These are phyloP conservation scores for Diachrysia chrysitis DNA, from an alignment of 2,888 invertebrate genomes.

Conservation along the genomic window DNA sequence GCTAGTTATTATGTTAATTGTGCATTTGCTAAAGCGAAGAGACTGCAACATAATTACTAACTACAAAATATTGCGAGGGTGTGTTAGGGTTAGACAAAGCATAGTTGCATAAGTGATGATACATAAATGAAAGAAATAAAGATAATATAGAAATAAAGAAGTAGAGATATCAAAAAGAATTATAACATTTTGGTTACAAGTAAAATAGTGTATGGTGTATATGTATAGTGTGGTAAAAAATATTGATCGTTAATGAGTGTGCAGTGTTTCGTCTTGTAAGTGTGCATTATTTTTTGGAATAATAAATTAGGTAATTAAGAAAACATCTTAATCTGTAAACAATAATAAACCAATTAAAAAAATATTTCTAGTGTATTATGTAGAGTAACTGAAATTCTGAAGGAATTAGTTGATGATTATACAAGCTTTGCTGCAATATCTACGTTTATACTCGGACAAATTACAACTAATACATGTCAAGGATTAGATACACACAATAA, in stretches of 20 bases:
- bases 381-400: constrained; percentile 76
- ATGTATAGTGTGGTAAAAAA: constrained; percentile 38
- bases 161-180: constrained; percentile 51
- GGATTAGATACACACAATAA: constrained; percentile 81
- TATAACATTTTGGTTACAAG: constrained; percentile 44
- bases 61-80: constrained; percentile 72
- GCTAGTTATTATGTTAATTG: constrained; percentile 80
- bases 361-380: constrained; percentile 76
- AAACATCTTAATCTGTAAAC: constrained; percentile 83
- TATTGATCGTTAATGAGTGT: constrained; percentile 55
- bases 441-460: constrained; percentile 75
- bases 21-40: constrained; percentile 84
- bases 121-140: constrained; percentile 60
- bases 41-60: constrained; percentile 72
- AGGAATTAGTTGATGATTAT: constrained; percentile 84
- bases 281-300: constrained; percentile 38
- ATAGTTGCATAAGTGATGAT: constrained; percentile 53
- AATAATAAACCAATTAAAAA: constrained; percentile 61
- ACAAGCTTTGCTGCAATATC: constrained; percentile 85
- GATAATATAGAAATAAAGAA: constrained; percentile 50
- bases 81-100: constrained; percentile 59
- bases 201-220: constrained; percentile 51
- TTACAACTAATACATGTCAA: constrained; percentile 69
- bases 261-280: constrained; percentile 41
- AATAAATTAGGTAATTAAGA: constrained; percentile 72